A percentile compares a stretch with the other conserved stretches of the same genome.
These are phyloP conservation scores for Drosophila santomea DNA, from an alignment of 1,140 invertebrate genomes.

Conservation along the genomic window DNA sequence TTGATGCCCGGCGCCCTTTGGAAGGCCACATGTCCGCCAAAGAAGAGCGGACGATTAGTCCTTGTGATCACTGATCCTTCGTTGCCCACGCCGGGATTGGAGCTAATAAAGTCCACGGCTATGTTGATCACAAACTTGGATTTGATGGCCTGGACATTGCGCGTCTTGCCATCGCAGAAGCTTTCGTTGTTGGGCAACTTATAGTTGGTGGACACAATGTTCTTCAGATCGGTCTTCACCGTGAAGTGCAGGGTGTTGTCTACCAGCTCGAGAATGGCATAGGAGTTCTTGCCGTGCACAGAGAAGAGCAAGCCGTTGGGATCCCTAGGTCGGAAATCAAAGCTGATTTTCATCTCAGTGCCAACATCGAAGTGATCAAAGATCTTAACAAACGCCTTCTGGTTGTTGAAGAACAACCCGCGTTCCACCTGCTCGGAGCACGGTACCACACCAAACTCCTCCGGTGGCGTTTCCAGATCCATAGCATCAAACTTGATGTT, in stretches of 20 bases:
- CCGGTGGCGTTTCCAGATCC: constrained; percentile 86
- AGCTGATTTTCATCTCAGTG: constrained; percentile 90
- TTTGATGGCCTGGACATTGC: constrained; percentile 86
- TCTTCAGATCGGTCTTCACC: constrained; percentile 93
- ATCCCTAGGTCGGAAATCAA: constrained; percentile 95
- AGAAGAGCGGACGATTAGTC: constrained; percentile 93
- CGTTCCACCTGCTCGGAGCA: constrained; percentile 93
- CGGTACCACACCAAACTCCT: constrained; percentile 88
- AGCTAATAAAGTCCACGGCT: constrained; percentile 71
- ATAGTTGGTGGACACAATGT: constrained; percentile 89
- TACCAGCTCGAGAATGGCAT: constrained; percentile 93
- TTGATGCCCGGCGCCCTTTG: constrained; percentile 86
- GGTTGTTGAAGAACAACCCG: constrained; percentile 92
- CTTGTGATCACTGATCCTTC: constrained; percentile 89
- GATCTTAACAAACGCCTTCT: constrained; percentile 85
- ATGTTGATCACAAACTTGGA: constrained; percentile 79
- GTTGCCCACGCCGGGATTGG: constrained; percentile 86
- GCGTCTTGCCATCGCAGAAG: constrained; percentile 97
- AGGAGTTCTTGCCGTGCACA: constrained; percentile 93
- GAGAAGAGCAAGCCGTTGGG: constrained; percentile 92
- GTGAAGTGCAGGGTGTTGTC: constrained; percentile 93
- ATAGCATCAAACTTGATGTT: constrained; percentile 91
- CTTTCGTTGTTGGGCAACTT: constrained; percentile 89
- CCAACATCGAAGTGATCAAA: constrained; percentile 92
- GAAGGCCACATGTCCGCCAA: constrained; percentile 92